Conservation (phyloP, 2,797 vertebrate genomes). For the Microchirus variegatus region DNA sequence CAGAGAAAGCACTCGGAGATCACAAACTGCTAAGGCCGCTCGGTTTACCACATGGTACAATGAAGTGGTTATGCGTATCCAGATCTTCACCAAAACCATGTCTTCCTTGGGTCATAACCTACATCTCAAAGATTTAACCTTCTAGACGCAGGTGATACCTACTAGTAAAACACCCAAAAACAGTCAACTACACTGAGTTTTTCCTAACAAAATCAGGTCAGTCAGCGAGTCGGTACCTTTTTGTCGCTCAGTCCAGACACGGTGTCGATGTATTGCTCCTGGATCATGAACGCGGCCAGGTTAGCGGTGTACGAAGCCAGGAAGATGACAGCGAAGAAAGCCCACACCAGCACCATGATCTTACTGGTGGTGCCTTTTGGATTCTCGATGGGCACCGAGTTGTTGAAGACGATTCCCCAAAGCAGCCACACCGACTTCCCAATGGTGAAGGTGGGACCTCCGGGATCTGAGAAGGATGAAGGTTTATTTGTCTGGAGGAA, state of each 20-base stretch:
- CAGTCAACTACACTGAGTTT: background rate
- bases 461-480: conserved; percentile 79
- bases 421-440: conserved; percentile 98
- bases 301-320: conserved; percentile 98
- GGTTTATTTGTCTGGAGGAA: background rate
- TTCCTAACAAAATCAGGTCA: background rate
- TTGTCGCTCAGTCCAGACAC: conserved; percentile 97
- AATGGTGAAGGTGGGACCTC: conserved; percentile 95
- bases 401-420: conserved; percentile 98
- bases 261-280: conserved; percentile 98
- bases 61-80: too few relatives aligned
- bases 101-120: too few relatives aligned
- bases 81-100: too few relatives aligned
- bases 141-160: too few relatives aligned
- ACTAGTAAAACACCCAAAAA: conserved; percentile 7
- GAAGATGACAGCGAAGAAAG: conserved; percentile 98
- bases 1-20: too few relatives aligned
- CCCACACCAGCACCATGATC: conserved; percentile 99
- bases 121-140: too few relatives aligned
- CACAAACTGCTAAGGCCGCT: too few relatives aligned
- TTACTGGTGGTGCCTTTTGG: conserved; percentile 98
- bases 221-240: conserved; percentile 85
- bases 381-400: conserved; percentile 97
- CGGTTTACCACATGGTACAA: too few relatives aligned
- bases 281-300: conserved; percentile 98